Conservation (phyloP, 1,140 invertebrate genomes). For the Papilio xuthus region DNA sequence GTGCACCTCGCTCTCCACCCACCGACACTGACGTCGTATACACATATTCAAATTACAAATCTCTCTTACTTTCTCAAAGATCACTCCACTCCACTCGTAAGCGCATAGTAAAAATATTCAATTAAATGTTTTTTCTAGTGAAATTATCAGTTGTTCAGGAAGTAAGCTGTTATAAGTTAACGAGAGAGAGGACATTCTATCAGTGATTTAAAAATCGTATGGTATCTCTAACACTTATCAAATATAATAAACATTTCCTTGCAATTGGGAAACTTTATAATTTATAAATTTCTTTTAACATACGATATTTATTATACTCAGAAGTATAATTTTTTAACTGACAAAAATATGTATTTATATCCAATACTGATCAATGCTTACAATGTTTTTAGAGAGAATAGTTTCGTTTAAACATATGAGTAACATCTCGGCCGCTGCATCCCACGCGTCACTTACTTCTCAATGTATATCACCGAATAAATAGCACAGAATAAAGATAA, state of each 20-base stretch:
- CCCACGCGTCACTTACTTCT: not conserved
- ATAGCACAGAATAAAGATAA: too few species aligned
- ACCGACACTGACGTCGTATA: conserved; percentile 82
- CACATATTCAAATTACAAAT: conserved; percentile 50
- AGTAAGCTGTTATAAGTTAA: not conserved
- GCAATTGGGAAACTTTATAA: not conserved
- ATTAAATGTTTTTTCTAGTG: not conserved
- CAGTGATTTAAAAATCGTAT: not conserved
- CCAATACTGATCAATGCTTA: not conserved
- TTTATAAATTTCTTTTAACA: not conserved
- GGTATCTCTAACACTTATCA: not conserved
- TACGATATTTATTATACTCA: not conserved
- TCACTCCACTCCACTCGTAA: too few species aligned
- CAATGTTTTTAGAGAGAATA: not conserved
- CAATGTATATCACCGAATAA: not conserved
- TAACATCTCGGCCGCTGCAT: not conserved
- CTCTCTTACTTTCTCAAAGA: not conserved
- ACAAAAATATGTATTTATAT: not conserved
- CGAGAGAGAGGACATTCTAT: not conserved
- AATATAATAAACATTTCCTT: not conserved
- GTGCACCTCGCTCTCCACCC: conserved; percentile 74
- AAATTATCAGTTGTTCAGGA: not conserved
- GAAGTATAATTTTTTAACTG: too few species aligned
- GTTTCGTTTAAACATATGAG: not conserved
- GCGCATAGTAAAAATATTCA: too few species aligned